These are phyloP conservation scores for Orthosia cruda DNA, from an alignment of 2,888 invertebrate species.

Conservation along the genomic window DNA sequence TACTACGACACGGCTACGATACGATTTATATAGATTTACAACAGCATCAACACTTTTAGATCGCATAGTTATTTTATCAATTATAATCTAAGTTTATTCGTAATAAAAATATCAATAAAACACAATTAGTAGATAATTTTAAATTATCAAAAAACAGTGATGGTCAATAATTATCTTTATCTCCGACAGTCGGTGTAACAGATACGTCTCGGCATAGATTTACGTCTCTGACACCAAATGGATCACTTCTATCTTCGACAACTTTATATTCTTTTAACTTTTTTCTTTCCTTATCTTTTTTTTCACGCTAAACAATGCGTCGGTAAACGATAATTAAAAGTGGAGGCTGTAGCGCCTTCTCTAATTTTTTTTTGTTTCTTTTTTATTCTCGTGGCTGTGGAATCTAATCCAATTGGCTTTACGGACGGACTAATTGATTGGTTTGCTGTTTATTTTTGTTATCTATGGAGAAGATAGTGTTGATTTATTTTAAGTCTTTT, in stretches of 20 bases:
- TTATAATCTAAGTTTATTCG: constrained; percentile 35
- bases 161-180: constrained; percentile 64
- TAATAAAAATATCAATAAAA: constrained; percentile 58
- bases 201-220: constrained; percentile 58
- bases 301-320: constrained; percentile 81
- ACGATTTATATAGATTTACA: constrained; percentile 31
- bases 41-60: neutral
- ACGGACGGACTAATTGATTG: constrained; percentile 87
- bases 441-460: constrained; percentile 80
- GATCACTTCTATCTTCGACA: constrained; percentile 75
- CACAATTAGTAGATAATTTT: constrained; percentile 57
- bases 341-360: constrained; percentile 80
- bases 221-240: constrained; percentile 66
- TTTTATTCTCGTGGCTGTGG: constrained; percentile 68
- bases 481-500: constrained; percentile 70
- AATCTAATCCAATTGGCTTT: constrained; percentile 83
- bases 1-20: constrained; percentile 38
- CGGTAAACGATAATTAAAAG: constrained; percentile 89
- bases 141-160: constrained; percentile 52
- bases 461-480: constrained; percentile 69
- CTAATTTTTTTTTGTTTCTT: constrained; percentile 68
- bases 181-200: constrained; percentile 53
- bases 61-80: constrained; percentile 29
- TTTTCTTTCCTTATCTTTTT: constrained; percentile 71
- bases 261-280: constrained; percentile 79